These are phyloP conservation scores for Spialia ferax DNA, from an alignment of 2,888 invertebrate genomes.

Conservation along the genomic window DNA sequence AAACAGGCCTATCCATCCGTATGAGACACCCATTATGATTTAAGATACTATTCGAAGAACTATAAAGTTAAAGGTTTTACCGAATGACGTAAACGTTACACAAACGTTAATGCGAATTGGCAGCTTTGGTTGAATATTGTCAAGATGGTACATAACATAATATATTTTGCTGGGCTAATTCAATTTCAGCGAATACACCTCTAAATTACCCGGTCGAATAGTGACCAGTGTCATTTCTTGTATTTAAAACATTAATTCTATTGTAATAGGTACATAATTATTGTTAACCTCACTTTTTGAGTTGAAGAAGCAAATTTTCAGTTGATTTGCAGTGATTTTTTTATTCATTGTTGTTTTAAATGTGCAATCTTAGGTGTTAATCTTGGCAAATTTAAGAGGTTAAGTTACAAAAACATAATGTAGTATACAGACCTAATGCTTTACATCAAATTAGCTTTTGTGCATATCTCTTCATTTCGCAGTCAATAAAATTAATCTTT, in stretches of 20 bases:
- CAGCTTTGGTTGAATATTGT: not conserved
- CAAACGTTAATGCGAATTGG: conserved; percentile 9
- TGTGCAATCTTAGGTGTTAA: too few species aligned
- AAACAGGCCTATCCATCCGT: not conserved
- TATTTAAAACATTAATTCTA: too few species aligned
- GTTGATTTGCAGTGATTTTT: not conserved
- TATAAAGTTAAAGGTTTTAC: conserved; percentile 22
- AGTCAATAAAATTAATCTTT: conserved; percentile 6
- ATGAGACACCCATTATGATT: not conserved
- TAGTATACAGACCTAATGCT: too few species aligned
- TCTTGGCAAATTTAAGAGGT: too few species aligned
- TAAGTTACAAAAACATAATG: not conserved
- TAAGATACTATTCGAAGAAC: conserved; percentile 32
- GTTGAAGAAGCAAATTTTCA: not conserved
- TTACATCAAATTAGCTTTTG: not conserved
- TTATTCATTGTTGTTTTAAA: too few species aligned
- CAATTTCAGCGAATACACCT: too few species aligned
- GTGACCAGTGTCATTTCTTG: too few species aligned
- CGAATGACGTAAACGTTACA: conserved; percentile 19
- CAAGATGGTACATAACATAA: not conserved
- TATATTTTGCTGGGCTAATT: too few species aligned
- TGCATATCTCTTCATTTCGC: not conserved
- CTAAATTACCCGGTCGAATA: too few species aligned
- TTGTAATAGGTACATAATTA: too few species aligned
- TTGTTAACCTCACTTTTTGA: too few species aligned